Evolutionary conservation across 2,888 invertebrate species (phyloP).

Genomic region (Poecilobothrus nobilitatus): DNA sequence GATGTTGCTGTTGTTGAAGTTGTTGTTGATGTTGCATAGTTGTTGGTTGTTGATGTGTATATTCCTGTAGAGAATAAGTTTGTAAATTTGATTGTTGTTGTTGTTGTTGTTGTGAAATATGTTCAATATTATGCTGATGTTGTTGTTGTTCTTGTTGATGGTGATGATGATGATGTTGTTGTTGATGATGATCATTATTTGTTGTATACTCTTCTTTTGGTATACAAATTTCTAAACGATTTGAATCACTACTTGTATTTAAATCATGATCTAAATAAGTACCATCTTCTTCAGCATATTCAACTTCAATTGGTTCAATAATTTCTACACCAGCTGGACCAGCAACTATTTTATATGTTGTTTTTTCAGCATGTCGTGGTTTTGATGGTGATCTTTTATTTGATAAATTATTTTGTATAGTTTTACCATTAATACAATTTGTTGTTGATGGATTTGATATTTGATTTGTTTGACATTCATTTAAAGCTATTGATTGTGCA

Average conservation of each 20-base stretch:
- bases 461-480: conserved; percentile 29
- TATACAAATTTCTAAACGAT: conserved; percentile 34
- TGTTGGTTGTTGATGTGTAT: not conserved
- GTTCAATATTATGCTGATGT: not conserved
- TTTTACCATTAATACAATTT: conserved; percentile 17
- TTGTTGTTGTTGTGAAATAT: not conserved
- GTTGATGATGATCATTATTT: not conserved
- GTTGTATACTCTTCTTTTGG: conserved; percentile 24
- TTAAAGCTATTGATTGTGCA: conserved; percentile 25
- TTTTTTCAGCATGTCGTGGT: conserved; percentile 18
- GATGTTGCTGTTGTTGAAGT: not conserved
- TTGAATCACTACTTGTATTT: conserved; percentile 32
- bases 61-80: not conserved
- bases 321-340: conserved; percentile 21
- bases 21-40: not conserved
- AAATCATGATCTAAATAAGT: conserved; percentile 24
- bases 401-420: conserved; percentile 8
- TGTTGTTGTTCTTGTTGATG: not conserved
- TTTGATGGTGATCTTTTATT: not conserved
- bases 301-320: conserved; percentile 32
- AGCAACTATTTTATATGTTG: conserved; percentile 33
- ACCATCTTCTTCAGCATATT: conserved; percentile 30
- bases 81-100: not conserved
- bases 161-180: not conserved
- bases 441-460: conserved; percentile 14